phyloP scores from a whole-genome alignment of 2,797 vertebrate genomes.

The Glossophaga mutica region DNA sequence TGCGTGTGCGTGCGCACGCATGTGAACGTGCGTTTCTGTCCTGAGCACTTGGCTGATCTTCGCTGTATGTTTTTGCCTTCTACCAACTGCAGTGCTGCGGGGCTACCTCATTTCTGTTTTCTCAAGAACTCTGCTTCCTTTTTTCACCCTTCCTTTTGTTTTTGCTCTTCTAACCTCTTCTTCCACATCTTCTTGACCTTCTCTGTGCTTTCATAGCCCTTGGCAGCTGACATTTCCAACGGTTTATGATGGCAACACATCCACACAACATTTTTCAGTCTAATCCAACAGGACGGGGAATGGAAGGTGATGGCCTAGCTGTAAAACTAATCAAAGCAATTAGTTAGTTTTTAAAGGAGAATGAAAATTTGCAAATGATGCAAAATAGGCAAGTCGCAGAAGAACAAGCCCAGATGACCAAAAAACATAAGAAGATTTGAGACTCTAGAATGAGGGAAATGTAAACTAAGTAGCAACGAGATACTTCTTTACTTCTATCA shows the following conservation, averaged over 20 bases:
- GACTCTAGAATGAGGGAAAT: neutral
- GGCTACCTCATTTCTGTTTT: neutral
- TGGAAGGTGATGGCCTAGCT: neutral
- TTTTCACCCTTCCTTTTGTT: neutral
- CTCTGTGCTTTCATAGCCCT: neutral
- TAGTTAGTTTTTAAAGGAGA: neutral
- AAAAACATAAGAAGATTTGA: neutral
- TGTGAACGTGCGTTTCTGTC: neutral
- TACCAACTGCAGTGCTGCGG: neutral
- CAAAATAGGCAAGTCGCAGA: neutral
- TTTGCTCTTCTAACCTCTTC: neutral
- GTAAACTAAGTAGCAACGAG: neutral
- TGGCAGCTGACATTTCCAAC: neutral
- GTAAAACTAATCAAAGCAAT: neutral
- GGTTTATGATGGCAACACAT: neutral
- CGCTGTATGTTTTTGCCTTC: neutral
- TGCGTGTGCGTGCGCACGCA: fast-evolving
- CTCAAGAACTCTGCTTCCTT: neutral
- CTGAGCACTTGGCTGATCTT: neutral
- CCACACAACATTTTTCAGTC: neutral
- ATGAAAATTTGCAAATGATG: neutral
- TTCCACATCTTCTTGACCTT: neutral
- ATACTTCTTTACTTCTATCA: neutral
- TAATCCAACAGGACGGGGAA: neutral
- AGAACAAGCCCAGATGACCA: neutral